Conservation (phyloP, 2,888 invertebrate genomes). For the Drosophila nr. perissopoda region DNA sequence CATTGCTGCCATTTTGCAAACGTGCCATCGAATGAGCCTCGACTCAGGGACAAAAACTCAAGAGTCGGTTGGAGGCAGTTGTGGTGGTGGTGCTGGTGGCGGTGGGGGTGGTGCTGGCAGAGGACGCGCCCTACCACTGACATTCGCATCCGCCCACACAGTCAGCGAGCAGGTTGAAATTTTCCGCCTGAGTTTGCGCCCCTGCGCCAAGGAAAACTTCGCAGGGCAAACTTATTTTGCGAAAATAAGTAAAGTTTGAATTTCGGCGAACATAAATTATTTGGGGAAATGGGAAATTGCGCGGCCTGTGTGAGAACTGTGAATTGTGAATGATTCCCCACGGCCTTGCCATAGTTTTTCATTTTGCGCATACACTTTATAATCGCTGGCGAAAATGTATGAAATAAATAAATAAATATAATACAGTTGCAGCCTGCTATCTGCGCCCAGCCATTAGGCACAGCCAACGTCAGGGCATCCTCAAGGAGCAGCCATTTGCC, state of each 20-base stretch:
- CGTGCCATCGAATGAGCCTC: slow-evolving; percentile 82
- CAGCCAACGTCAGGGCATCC: slow-evolving; percentile 8
- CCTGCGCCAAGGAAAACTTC: slow-evolving; percentile 13
- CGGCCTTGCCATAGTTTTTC: slow-evolving; percentile 47
- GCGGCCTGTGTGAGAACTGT: neutral
- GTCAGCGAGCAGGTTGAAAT: slow-evolving; percentile 33
- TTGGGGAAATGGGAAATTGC: slow-evolving; percentile 45
- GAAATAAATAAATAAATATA: slow-evolving; percentile 78
- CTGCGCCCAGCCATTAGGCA: slow-evolving; percentile 50
- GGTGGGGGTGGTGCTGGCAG: neutral
- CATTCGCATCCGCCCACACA: slow-evolving; percentile 67
- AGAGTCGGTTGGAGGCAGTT: neutral
- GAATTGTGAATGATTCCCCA: slow-evolving; percentile 46
- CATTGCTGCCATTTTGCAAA: slow-evolving; percentile 84
- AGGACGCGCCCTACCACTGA: slow-evolving; percentile 25
- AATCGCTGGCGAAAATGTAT: slow-evolving; percentile 70
- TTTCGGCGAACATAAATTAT: slow-evolving; percentile 74
- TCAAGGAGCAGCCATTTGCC: slow-evolving; percentile 17
- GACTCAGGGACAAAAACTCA: slow-evolving; percentile 20
- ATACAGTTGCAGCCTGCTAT: slow-evolving; percentile 50
- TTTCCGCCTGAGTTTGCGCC: slow-evolving; percentile 59
- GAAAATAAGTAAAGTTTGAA: slow-evolving; percentile 78
- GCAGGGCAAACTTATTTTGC: slow-evolving; percentile 34
- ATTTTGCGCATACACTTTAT: slow-evolving; percentile 58
- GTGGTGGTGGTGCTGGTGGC: neutral